Evolutionary conservation across 2,797 vertebrate genomes (phyloP).

Genomic region (Tokudaia muenninki): DNA sequence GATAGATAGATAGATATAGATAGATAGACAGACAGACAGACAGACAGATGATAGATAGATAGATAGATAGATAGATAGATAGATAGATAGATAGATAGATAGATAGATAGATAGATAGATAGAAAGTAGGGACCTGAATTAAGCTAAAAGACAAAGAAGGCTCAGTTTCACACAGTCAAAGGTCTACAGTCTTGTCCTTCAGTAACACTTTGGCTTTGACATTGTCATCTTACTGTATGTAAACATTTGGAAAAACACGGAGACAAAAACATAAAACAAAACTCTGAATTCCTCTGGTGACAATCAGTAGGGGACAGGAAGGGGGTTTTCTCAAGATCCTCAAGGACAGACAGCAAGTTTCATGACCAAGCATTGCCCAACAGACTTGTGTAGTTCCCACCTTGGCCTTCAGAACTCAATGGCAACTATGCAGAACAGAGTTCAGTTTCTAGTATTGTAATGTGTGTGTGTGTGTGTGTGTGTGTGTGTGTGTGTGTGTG

Average conservation of each 20-base stretch:
- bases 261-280: conserved; percentile 49
- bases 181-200: not conserved
- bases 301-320: not conserved
- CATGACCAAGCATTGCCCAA: not conserved
- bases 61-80: no score
- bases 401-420: not conserved
- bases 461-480: not conserved
- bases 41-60: no score
- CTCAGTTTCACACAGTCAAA: not conserved
- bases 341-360: not conserved
- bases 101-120: no score
- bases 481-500: not conserved
- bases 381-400: not conserved
- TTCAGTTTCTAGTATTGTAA: not conserved
- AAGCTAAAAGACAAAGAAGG: conserved; percentile 15
- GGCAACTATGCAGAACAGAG: not conserved
- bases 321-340: not conserved
- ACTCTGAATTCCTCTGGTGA: not conserved
- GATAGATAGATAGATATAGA: no score
- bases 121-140: not conserved
- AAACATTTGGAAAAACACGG: conserved; percentile 20
- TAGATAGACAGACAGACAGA: no score
- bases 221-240: not conserved
- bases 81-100: no score
- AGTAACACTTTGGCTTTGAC: conserved; percentile 33